Percentiles rank a stretch among this genome's conserved stretches.
These are phyloP conservation scores for Pampusana beccarii DNA, from an alignment of 2,113 vertebrate genomes.

Conservation along the genomic window DNA sequence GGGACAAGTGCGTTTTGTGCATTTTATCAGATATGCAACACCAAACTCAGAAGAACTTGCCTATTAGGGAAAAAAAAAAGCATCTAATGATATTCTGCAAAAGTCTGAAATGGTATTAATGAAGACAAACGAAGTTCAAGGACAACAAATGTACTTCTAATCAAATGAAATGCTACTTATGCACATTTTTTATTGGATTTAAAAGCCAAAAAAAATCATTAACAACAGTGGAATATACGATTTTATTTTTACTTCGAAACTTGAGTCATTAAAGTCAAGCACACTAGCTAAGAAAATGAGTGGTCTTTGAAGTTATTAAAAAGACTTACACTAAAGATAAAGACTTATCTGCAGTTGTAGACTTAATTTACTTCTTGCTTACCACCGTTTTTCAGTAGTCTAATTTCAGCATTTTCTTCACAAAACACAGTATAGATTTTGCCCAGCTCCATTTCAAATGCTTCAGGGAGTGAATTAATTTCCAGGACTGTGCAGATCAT, in stretches of 20 bases:
- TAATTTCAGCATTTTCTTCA: conserved; percentile 8
- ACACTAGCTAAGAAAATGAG: background rate
- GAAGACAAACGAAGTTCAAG: background rate
- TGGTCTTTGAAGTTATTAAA: conserved; percentile 24
- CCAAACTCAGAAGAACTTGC: background rate
- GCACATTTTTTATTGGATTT: conserved; percentile 20
- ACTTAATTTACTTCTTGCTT: conserved; percentile 41
- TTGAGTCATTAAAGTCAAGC: background rate
- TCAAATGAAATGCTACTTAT: background rate
- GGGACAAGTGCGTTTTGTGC: background rate
- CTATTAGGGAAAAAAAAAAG: background rate
- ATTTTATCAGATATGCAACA: background rate
- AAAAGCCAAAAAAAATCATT: conserved; percentile 4
- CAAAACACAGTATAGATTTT: background rate
- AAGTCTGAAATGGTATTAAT: conserved; percentile 3
- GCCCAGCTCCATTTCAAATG: conserved; percentile 2
- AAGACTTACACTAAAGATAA: conserved; percentile 9
- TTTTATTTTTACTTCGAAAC: conserved; percentile 40
- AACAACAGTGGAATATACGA: background rate
- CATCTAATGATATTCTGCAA: background rate
- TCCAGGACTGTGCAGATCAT: background rate
- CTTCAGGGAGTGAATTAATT: conserved; percentile 17
- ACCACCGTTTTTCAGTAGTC: background rate
- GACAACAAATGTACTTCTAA: background rate
- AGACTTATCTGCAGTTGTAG: background rate